Percentiles rank a stretch among this genome's conserved stretches.
These are phyloP conservation scores for Andrena trimmerana DNA, from an alignment of 2,888 invertebrate species.

Conservation along the genomic window DNA sequence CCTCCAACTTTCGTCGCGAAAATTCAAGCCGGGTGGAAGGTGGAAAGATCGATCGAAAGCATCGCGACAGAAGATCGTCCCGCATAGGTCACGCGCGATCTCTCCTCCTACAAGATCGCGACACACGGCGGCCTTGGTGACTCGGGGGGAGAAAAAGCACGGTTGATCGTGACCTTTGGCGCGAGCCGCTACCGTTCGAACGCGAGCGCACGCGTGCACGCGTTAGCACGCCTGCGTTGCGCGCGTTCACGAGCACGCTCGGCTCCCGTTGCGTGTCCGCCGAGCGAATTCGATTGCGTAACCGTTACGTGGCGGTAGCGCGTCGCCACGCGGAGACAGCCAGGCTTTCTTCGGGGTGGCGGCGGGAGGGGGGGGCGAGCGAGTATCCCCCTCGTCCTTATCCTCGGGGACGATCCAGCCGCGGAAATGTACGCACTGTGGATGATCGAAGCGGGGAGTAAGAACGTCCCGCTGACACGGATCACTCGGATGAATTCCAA, in stretches of 20 bases:
- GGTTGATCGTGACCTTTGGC: constrained; percentile 75
- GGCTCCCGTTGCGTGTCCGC: constrained; percentile 60
- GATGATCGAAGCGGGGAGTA: neutral
- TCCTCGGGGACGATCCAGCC: neutral
- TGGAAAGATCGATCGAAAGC: neutral
- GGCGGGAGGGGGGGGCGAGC: no score
- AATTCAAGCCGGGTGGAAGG: no score
- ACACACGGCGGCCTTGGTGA: constrained; percentile 68
- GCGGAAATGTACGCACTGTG: neutral
- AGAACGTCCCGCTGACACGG: neutral
- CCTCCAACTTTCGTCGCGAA: neutral
- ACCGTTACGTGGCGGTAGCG: constrained; percentile 44
- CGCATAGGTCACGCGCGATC: constrained; percentile 61
- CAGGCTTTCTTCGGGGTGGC: neutral
- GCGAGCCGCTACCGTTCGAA: constrained; percentile 67
- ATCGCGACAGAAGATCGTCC: constrained; percentile 44
- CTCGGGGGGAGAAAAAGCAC: constrained; percentile 71
- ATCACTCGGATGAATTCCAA: constrained; percentile 11
- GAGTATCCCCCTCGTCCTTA: constrained; percentile 6
- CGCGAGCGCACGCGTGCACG: constrained; percentile 48
- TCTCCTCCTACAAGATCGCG: constrained; percentile 64
- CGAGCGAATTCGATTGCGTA: constrained; percentile 65
- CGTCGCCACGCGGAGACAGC: constrained; percentile 14
- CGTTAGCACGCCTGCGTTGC: constrained; percentile 35
- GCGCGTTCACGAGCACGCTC: constrained; percentile 17